Percentiles rank a stretch among this genome's conserved stretches.
Conservation (phyloP, 2,888 invertebrate species). For the Tromatobia lineatoria region DNA sequence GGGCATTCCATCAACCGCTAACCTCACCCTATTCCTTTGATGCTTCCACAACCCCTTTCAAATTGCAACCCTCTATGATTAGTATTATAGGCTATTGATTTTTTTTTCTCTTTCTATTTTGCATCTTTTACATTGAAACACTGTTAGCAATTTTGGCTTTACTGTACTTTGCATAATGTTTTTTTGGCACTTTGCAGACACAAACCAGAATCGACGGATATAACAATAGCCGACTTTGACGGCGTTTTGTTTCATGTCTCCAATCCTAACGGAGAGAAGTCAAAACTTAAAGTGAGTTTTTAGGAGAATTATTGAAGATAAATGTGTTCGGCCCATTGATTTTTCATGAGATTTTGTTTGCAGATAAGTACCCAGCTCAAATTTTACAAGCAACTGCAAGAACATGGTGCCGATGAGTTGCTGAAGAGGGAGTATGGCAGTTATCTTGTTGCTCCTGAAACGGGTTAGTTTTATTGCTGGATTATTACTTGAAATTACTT, state of each 20-base stretch:
- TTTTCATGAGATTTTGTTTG: constrained; percentile 60
- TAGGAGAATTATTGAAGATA: background rate
- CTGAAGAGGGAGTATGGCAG: constrained; percentile 96
- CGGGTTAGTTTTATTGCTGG: constrained; percentile 87
- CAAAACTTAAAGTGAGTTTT: constrained; percentile 96
- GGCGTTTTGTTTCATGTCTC: constrained; percentile 99
- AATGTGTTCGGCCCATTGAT: background rate
- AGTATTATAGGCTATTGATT: background rate
- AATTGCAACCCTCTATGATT: background rate
- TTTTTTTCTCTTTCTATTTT: background rate
- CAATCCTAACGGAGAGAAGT: constrained; percentile 98
- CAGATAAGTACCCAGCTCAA: constrained; percentile 99
- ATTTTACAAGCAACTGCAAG: constrained; percentile 99
- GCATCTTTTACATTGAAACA: constrained; percentile 19
- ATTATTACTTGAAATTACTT: background rate
- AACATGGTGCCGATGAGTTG: constrained; percentile 99
- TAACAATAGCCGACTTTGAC: constrained; percentile 98
- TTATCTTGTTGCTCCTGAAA: constrained; percentile 93
- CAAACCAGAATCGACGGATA: constrained; percentile 98
- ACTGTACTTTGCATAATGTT: background rate
- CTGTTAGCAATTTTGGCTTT: constrained; percentile 45
- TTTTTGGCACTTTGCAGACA: constrained; percentile 88
- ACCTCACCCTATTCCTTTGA: constrained; percentile 57
- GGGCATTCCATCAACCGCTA: constrained; percentile 49
- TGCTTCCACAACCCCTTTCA: background rate